phyloP scores from a whole-genome alignment of 2,797 vertebrate genomes.

The Pyrocephalus nanus region DNA sequence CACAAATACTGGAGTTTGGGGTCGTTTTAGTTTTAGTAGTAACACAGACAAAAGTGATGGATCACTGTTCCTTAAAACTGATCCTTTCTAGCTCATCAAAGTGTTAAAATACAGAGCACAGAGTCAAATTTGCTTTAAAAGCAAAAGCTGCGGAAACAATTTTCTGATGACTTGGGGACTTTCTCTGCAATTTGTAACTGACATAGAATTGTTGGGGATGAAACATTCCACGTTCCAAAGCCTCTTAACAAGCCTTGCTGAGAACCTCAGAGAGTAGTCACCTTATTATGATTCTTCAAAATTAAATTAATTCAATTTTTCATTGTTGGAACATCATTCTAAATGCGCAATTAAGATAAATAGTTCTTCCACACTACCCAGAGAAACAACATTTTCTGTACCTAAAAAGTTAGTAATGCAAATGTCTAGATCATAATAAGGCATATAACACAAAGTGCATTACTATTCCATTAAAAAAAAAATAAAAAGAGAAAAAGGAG shows the following conservation, averaged over 20 bases:
- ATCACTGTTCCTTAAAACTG: background rate
- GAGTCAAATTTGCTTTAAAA: background rate
- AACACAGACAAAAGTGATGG: background rate
- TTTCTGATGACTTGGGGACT: background rate
- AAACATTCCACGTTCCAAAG: background rate
- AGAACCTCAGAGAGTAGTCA: background rate
- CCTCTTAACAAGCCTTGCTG: background rate
- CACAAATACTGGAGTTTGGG: background rate
- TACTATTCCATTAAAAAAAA: background rate
- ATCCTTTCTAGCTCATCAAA: background rate
- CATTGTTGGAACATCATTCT: background rate
- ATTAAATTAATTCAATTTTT: background rate
- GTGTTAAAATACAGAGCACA: background rate
- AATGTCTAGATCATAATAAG: background rate
- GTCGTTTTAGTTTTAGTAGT: background rate
- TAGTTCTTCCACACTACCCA: background rate
- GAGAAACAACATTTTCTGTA: background rate
- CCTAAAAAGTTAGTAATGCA: background rate
- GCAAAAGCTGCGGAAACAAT: background rate
- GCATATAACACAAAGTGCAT: background rate
- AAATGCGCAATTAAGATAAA: background rate
- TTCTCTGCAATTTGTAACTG: background rate
- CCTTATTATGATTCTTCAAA: accelerated
- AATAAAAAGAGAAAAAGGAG: background rate
- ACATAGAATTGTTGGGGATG: background rate